These are phyloP conservation scores for Caradrina kadenii DNA, from an alignment of 2,888 invertebrate genomes.

Conservation along the genomic window DNA sequence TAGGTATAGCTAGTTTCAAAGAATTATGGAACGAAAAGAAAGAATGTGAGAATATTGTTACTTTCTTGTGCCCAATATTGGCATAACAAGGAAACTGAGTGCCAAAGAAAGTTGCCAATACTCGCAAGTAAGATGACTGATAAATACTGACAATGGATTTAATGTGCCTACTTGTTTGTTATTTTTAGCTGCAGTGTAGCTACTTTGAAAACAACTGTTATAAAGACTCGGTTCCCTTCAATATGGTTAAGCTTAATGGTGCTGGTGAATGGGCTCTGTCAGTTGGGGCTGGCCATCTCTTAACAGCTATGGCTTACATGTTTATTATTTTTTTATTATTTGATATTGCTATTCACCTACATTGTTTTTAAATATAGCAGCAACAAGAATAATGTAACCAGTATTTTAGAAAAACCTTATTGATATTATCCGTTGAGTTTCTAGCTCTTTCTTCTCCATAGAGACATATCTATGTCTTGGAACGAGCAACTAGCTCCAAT, in stretches of 20 bases:
- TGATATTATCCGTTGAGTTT: no score
- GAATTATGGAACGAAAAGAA: neutral
- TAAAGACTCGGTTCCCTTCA: neutral
- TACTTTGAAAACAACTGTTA: slow-evolving; percentile 1
- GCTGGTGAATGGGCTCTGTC: no score
- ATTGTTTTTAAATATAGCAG: no score
- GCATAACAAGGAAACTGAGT: slow-evolving; percentile 13
- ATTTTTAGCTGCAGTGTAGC: slow-evolving; percentile 8
- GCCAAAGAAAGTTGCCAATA: slow-evolving; percentile 60
- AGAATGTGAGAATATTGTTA: neutral
- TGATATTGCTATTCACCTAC: no score
- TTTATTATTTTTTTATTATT: no score
- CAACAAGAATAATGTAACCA: no score
- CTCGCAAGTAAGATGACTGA: slow-evolving; percentile 44
- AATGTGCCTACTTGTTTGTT: slow-evolving; percentile 3
- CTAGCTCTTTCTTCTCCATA: no score
- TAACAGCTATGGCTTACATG: no score
- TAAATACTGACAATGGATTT: slow-evolving; percentile 33
- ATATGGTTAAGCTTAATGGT: no score
- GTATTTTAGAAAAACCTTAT: no score
- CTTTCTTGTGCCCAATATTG: slow-evolving; percentile 18
- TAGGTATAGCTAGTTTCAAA: neutral
- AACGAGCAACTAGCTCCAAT: no score
- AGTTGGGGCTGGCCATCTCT: no score
- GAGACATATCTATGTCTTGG: neutral